Conservation (phyloP, 2,888 invertebrate genomes). For the Philaethria dido region DNA sequence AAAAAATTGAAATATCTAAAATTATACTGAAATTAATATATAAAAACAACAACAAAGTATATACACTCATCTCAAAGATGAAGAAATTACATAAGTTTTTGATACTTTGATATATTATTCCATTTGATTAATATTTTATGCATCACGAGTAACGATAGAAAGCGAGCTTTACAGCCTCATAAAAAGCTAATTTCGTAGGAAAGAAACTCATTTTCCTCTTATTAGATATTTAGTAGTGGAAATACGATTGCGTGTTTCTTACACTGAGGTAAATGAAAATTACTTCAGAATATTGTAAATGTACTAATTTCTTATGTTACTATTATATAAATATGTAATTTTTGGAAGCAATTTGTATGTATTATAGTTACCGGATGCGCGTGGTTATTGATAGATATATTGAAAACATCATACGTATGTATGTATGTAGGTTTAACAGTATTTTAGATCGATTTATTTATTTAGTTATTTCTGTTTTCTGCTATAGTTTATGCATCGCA, state of each 20-base stretch:
- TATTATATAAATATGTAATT: constrained; percentile 5
- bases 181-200: constrained; percentile 40
- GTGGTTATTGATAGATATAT: no score
- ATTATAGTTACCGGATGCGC: no score
- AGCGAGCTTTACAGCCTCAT: constrained; percentile 33
- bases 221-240: constrained; percentile 42
- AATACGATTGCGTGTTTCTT: constrained; percentile 28
- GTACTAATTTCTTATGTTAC: not conserved
- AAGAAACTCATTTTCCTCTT: constrained; percentile 41
- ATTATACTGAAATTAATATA: no score
- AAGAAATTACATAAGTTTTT: not conserved
- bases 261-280: constrained; percentile 16
- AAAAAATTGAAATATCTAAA: no score
- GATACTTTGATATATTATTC: constrained; percentile 23
- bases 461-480: no score
- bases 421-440: no score
- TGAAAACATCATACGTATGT: no score
- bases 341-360: no score
- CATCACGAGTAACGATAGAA: constrained; percentile 20
- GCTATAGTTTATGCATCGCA: no score
- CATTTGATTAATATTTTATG: constrained; percentile 25
- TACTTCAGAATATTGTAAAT: constrained; percentile 4
- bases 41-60: no score
- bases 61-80: not conserved
- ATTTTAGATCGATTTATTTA: no score